phyloP scores from a whole-genome alignment of 2,888 invertebrate genomes.

The Sarcophaga rosellei region DNA sequence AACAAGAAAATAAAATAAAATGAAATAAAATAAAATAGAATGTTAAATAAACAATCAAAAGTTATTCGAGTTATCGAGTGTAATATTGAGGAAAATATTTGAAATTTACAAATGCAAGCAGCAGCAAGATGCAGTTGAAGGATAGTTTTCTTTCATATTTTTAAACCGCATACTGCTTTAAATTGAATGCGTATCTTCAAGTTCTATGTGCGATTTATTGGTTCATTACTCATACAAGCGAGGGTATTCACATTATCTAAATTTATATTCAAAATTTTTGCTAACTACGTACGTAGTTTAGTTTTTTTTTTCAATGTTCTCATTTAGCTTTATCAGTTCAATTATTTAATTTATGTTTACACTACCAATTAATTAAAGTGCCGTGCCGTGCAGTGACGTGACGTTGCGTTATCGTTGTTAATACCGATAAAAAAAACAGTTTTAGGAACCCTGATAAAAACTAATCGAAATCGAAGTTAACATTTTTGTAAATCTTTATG shows the following conservation, averaged over 20 bases:
- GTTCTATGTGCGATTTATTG: background rate
- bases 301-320: background rate
- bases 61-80: too few species aligned
- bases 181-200: background rate
- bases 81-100: too few species aligned
- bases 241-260: background rate
- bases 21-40: too few species aligned
- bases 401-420: background rate
- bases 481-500: too few species aligned
- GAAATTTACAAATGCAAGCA: too few species aligned
- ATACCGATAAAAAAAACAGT: background rate
- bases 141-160: too few species aligned
- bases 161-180: background rate
- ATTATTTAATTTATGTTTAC: slow-evolving; percentile 51
- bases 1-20: too few species aligned
- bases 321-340: slow-evolving; percentile 30
- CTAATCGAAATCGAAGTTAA: too few species aligned
- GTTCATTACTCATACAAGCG: too few species aligned
- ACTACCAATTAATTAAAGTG: slow-evolving; percentile 44
- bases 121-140: too few species aligned
- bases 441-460: background rate
- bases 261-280: background rate
- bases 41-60: too few species aligned
- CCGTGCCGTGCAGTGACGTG: background rate
- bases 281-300: background rate